Evolutionary conservation across 1,140 invertebrate genomes (phyloP).

Genomic region (Scaptomyza pallida): DNA sequence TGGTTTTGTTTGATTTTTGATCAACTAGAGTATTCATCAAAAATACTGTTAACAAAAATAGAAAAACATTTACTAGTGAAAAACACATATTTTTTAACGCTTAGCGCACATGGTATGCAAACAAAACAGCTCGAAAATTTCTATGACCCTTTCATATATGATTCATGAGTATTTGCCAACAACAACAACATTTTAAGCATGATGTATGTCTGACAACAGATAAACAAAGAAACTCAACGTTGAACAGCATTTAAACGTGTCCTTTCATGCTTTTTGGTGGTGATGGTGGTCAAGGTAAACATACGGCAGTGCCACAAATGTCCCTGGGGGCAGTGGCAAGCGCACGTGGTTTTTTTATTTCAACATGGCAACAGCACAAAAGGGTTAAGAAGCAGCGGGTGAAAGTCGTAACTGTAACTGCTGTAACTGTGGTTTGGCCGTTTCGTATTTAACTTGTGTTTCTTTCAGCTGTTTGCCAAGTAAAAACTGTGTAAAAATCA

Average conservation of each 20-base stretch:
- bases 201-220: constrained; percentile 36
- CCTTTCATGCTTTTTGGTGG: constrained; percentile 31
- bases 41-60: no score
- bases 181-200: constrained; percentile 24
- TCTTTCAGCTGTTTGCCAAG: constrained; percentile 16
- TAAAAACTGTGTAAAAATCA: constrained; percentile 40
- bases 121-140: neutral
- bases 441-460: neutral
- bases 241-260: constrained; percentile 46
- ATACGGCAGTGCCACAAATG: constrained; percentile 20
- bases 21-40: no score
- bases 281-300: constrained; percentile 44
- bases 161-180: constrained; percentile 26
- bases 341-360: constrained; percentile 23
- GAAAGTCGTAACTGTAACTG: no score
- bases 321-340: constrained; percentile 20
- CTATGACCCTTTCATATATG: constrained; percentile 26
- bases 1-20: no score
- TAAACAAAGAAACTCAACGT: constrained; percentile 10
- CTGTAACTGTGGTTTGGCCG: neutral
- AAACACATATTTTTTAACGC: neutral
- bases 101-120: neutral
- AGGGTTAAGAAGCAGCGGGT: neutral
- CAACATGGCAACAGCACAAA: neutral
- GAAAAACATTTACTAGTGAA: no score